These are phyloP conservation scores for Zosterops borbonicus DNA, from an alignment of 2,113 vertebrate species.

Conservation along the genomic window DNA sequence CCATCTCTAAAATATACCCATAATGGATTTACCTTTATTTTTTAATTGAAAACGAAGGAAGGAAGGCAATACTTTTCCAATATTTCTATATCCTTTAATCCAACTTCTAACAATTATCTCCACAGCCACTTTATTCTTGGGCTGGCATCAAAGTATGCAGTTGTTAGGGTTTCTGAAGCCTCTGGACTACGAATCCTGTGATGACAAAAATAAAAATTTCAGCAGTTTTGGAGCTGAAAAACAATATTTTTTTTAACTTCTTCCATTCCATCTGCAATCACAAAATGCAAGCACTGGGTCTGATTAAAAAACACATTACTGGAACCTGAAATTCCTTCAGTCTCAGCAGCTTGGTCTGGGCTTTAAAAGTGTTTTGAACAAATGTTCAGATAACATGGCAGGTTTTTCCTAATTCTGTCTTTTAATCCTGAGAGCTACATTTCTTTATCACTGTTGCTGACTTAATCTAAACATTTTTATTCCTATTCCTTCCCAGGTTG, in stretches of 20 bases:
- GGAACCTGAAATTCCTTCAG: background rate
- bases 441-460: background rate
- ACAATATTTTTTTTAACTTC: background rate
- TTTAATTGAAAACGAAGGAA: slow-evolving; percentile 1
- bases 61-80: background rate
- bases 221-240: background rate
- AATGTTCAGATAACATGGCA: background rate
- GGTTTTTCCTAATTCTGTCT: background rate
- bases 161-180: background rate
- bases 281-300: background rate
- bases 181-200: background rate
- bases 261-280: background rate
- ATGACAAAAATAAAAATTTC: background rate
- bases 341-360: background rate
- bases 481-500: background rate
- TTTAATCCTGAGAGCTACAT: background rate
- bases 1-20: background rate
- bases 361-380: background rate
- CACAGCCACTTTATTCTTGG: background rate
- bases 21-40: background rate
- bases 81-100: background rate
- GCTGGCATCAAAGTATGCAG: background rate
- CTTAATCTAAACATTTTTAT: background rate
- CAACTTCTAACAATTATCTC: background rate
- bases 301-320: background rate